Base-by-base conservation (phyloP, 2,888 invertebrate species). In the Eretmocerus hayati region DNA sequence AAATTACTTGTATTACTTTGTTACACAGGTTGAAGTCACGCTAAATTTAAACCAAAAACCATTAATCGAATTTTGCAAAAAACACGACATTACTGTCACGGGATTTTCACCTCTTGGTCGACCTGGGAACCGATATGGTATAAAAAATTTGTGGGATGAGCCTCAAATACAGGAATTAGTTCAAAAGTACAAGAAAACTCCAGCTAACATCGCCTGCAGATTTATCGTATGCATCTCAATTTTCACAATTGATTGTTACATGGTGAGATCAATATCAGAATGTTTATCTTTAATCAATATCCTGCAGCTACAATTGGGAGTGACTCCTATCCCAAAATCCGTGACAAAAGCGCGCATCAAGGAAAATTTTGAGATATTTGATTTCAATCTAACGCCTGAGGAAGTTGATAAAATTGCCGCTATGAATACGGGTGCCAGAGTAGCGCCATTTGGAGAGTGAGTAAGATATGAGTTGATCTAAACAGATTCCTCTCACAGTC, bases 91-190 rank as follows among this genome's bases (percentile, higher is more conserved):
- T 45, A 72, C 73, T 2, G 67, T 90, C 2, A 88, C 87, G 0
- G 90, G 86, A 0, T 93, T 89, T 73, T 86, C 87, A 55, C 89
- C 89, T 0, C 73, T 91, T 19, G 89, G 86, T 9, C 81, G 85
- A 1, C 87, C 88, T 3, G 88, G 85, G 79, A 84, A 53, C 42
- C 44, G 45, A 3, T 31, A 47, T 39, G 53, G 53, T 6, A 50
- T 53, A 2, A 37, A 53, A 50, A 53, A 53, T 50, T 42, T 45
- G 9, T 53, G 53, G 53, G 50, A 53, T 15, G 39, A 46, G 3
- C 75, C 78, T 0, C 73, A 75, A 56, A 72, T 90, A 2, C 72
- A 78, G 53, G 67, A 68, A 18, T 75, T 90, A 42, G 86, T 81
- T 5, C 65, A 77, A 9, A 80, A 83, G 50, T 76, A 84, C 46